Evolutionary conservation across 2,113 vertebrate species (phyloP).

Genomic region (Donacobius atricapilla): DNA sequence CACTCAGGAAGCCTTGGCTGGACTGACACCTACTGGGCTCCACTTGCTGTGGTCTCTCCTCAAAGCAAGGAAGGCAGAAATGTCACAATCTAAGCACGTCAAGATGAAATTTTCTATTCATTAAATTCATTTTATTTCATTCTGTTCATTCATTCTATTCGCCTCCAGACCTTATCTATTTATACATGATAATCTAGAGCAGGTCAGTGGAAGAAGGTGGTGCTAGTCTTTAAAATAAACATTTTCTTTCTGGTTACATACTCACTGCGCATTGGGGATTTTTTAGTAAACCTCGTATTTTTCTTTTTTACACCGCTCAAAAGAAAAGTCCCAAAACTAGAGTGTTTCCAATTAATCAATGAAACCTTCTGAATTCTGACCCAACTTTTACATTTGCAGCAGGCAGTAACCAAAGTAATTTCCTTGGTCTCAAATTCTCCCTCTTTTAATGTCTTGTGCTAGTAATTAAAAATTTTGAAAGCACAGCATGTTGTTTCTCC

Average conservation of each 20-base stretch:
- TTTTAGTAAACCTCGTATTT: background rate
- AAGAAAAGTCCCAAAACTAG: background rate
- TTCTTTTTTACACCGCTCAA: background rate
- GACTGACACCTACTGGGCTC: slow-evolving; percentile 19
- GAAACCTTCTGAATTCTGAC: background rate
- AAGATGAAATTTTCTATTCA: background rate
- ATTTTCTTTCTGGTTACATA: background rate
- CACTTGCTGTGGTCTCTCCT: background rate
- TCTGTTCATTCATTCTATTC: background rate
- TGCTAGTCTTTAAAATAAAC: background rate
- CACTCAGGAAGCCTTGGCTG: background rate
- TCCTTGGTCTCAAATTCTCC: background rate
- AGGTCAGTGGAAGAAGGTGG: background rate
- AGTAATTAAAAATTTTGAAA: background rate
- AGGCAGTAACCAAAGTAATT: background rate
- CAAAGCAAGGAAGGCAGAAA: background rate
- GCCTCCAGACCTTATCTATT: background rate
- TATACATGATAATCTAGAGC: background rate
- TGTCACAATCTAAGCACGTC: background rate
- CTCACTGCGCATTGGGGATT: background rate
- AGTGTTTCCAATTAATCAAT: background rate
- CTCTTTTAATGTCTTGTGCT: background rate
- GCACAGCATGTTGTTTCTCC: background rate
- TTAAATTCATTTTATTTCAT: background rate
- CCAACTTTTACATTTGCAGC: background rate